Base-by-base conservation (phyloP, 2,888 invertebrate genomes). In the Macaria notata region DNA sequence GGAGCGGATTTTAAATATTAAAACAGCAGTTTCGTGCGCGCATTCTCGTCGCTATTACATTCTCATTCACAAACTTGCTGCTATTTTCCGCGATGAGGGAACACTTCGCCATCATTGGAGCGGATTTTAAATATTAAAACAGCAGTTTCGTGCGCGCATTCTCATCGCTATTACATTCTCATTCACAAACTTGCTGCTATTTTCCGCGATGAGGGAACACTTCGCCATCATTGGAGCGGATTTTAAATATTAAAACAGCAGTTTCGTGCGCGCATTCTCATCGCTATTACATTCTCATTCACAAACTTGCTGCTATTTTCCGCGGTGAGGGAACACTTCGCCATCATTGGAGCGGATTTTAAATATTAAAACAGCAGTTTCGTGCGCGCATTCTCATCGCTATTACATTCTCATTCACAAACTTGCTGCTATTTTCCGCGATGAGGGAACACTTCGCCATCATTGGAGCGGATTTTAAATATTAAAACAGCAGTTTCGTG, bases 21-120 rank as follows among this genome's bases (percentile, higher is more conserved):
- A n/a, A n/a, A n/a, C n/a, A n/a, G n/a, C n/a, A n/a, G n/a, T n/a
- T n/a, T n/a, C n/a, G n/a, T n/a, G n/a, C n/a, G n/a, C n/a, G n/a
- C 19, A 19, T 19, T 50, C 33, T 33, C 43, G 33, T 43, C 4
- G 49, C 42, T 31, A 43, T 33, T 43, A 4, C 43, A 9, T 43
- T 49, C 33, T 49, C 29, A 43, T 43, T 43, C 33, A 43, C 43
- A 42, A 43, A 49, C 33, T 33, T 33, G 33, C 31, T 43, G 43
- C 31, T 7, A 7, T 38, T 30, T 31, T 4, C 49, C 29, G 31
- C 31, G 49, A n/a, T 49, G 31, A 42, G 31, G 7, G 31, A 6
- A 49, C 49, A 42, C 8, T 50, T 43, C 8, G 33, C 33, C 43
- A 29, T 50, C 33, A 50, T 50, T 33, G 43, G 31, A 29, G 41